Evolutionary conservation across 2,113 vertebrate species (phyloP), one percentile per base, ranked within the genome.

Genomic region (Bungarus multicinctus): DNA sequence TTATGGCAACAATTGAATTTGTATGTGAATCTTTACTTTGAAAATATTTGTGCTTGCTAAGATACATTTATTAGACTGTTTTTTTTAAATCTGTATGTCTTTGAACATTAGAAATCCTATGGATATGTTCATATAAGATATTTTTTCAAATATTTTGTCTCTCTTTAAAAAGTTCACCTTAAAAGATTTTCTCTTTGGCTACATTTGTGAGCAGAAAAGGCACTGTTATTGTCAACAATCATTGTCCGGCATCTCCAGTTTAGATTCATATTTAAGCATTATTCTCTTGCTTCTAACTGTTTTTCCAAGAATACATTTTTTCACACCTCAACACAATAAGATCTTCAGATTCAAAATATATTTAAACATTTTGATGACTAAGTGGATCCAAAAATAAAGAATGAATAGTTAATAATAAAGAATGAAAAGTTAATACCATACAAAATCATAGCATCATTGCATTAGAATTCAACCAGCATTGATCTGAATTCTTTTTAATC

Each of bases 341-440:
- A 95, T 86, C 39, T 54, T 85, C 85, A 93, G 58, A 20, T 92
- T 95, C 52, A 94, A 96, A 96, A 95, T 92, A 91, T 52, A 91
- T 92, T 96, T 95, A 91, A 95, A 94, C 94, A 95, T 95, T 94
- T 94, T 95, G 85, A 91, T 95, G 93, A 93, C 93, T 93, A 92
- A 92, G 93, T 92, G 90, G 94, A 94, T 69, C n/a, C 57, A 92
- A 58, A 86, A 16, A 93, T 14, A 88, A 14, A 30, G 94, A 64
- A 47, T 34, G 69, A 96, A 39, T 39, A 54, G 39, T 54, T 74
- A 88, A 45, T 74, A 74, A 93, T 14, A 88, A 14, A 30, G 94
- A 64, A 47, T 34, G 69, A 96, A 39, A 52, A 54, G 39, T 54
- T 74, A 88, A 45, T 74, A 74, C 20, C 69, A 55, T 45, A 96